Evolutionary conservation across 2,888 invertebrate species (phyloP).

Genomic region (Drosophila pseudotalamancana): DNA sequence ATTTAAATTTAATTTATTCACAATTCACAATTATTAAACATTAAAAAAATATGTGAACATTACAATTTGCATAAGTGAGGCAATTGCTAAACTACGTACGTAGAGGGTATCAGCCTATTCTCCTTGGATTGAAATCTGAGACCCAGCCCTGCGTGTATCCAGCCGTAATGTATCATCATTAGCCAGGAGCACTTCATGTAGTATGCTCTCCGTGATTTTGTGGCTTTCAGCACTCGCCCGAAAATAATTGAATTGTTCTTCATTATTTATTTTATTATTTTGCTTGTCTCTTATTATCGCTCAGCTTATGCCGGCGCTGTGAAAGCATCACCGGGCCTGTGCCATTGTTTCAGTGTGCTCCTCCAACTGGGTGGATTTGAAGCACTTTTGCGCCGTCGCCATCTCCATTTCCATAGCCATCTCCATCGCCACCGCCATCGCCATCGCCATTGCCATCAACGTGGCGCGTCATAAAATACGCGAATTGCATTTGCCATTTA

Average conservation of each 20-base stretch:
- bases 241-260: slow-evolving; percentile 80
- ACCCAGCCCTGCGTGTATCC: slow-evolving; percentile 27
- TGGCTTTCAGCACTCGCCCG: slow-evolving; percentile 64
- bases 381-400: slow-evolving; percentile 71
- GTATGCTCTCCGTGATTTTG: slow-evolving; percentile 45
- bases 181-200: slow-evolving; percentile 38
- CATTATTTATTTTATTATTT: slow-evolving; percentile 81
- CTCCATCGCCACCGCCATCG: slow-evolving; percentile 3
- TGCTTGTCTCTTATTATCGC: slow-evolving; percentile 77
- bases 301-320: slow-evolving; percentile 55
- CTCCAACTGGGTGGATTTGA: slow-evolving; percentile 33
- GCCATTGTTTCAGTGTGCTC: slow-evolving; percentile 53
- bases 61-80: too few species aligned
- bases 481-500: slow-evolving; percentile 81
- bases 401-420: slow-evolving; percentile 13
- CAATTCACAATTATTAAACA: too few species aligned
- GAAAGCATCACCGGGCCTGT: slow-evolving; percentile 33
- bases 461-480: slow-evolving; percentile 81
- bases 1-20: too few species aligned
- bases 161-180: slow-evolving; percentile 74
- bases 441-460: slow-evolving; percentile 66
- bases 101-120: too few species aligned
- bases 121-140: too few species aligned
- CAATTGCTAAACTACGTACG: too few species aligned
- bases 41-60: too few species aligned